Conservation (phyloP, 2,113 vertebrate species). For the Phainopepla nitens region DNA sequence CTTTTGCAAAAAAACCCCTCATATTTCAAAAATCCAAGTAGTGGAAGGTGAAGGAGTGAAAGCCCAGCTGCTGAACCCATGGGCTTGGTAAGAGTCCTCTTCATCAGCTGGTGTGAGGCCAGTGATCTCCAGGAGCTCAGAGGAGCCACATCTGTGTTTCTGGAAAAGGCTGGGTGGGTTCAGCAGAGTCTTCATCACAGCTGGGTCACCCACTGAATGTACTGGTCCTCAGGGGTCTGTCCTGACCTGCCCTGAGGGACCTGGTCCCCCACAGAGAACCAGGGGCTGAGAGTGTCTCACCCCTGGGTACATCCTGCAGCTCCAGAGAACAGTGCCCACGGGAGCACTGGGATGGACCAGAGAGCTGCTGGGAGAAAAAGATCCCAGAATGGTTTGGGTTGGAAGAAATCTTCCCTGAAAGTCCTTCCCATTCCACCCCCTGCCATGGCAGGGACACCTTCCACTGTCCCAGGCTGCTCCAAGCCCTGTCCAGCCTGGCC, state of each 20-base stretch:
- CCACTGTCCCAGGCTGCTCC: not conserved
- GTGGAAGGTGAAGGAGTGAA: not conserved
- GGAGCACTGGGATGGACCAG: not conserved
- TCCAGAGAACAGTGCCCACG: not conserved
- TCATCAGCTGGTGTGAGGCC: not conserved
- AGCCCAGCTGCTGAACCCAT: not conserved
- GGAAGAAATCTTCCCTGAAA: not conserved
- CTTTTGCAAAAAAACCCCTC: not conserved
- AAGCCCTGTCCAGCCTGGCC: rapidly evolving
- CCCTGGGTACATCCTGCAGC: not conserved
- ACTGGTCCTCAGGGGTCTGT: not conserved
- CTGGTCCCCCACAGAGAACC: not conserved
- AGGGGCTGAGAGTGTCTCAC: not conserved
- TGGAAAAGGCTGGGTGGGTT: not conserved
- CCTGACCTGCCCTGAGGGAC: not conserved
- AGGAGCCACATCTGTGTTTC: not conserved
- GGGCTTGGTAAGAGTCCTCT: not conserved
- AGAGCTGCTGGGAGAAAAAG: not conserved
- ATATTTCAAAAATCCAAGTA: not conserved
- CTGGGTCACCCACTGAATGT: not conserved
- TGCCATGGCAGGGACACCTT: not conserved
- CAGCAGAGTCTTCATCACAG: not conserved
- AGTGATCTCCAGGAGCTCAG: not conserved
- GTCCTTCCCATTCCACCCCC: not conserved
- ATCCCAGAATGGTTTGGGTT: not conserved